A percentile compares a stretch with the other conserved stretches of the same genome.
phyloP scores from a whole-genome alignment of 1,140 invertebrate genomes.

The Lutraria rhynchaena region DNA sequence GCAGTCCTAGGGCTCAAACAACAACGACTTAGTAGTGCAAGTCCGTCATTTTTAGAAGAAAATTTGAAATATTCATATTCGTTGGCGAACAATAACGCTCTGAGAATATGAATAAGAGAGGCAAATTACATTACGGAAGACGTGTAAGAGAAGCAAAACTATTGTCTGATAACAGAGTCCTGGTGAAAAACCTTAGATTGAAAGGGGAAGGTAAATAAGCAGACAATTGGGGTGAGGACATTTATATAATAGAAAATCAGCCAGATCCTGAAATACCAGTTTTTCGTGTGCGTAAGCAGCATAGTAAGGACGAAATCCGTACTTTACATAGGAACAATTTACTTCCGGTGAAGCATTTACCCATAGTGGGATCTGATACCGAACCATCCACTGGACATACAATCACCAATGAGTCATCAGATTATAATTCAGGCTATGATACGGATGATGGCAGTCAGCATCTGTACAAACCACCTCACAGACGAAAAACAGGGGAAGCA shows the following conservation, averaged over 20 bases:
- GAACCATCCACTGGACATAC: background rate
- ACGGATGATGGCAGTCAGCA: background rate
- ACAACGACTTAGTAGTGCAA: background rate
- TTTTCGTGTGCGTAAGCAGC: background rate
- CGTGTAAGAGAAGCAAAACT: background rate
- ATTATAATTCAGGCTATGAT: background rate
- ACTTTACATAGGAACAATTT: background rate
- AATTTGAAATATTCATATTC: no score
- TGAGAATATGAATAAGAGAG: background rate
- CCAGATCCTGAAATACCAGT: background rate
- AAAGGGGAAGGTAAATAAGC: conserved; percentile 4
- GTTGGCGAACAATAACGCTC: no score
- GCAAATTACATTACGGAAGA: background rate
- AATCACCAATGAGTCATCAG: background rate
- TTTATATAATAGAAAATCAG: background rate
- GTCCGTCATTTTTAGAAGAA: no score
- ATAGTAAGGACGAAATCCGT: background rate
- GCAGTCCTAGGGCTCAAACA: background rate
- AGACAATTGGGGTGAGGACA: background rate
- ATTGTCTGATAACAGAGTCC: background rate
- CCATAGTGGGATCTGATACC: background rate
- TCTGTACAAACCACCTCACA: background rate
- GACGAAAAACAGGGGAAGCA: background rate
- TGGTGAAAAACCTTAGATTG: background rate
- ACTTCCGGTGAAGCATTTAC: background rate